Conservation (phyloP, 2,888 invertebrate species). For the Digitonthophagus gazella region DNA sequence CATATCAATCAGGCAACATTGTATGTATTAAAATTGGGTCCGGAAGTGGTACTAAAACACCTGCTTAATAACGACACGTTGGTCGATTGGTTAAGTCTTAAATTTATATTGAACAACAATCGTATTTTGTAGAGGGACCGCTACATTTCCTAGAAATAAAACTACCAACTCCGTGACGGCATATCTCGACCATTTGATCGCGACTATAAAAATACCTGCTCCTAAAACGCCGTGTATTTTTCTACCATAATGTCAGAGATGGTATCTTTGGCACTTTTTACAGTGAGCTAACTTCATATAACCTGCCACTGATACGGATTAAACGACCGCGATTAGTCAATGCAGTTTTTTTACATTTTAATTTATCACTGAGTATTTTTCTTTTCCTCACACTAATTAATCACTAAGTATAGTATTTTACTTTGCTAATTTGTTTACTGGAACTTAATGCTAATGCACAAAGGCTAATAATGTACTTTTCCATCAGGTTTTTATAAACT, state of each 20-base stretch:
- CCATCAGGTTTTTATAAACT: no score
- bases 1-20: background rate
- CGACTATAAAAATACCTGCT: slow-evolving; percentile 6
- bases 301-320: background rate
- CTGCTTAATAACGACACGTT: background rate
- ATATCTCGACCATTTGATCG: slow-evolving; percentile 8
- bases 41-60: background rate
- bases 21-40: background rate
- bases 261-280: background rate
- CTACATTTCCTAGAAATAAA: slow-evolving; percentile 13
- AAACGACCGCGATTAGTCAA: background rate
- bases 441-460: no score
- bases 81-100: background rate
- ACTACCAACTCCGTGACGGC: background rate
- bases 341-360: background rate
- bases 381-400: background rate
- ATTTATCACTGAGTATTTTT: background rate
- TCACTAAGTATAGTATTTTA: background rate
- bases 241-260: background rate
- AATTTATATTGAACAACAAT: background rate
- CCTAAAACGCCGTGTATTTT: background rate
- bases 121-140: background rate
- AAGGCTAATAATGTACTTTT: no score
- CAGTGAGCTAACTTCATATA: background rate
- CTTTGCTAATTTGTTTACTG: no score